Conservation (phyloP, 2,888 invertebrate genomes). For the Acleris emargana region DNA sequence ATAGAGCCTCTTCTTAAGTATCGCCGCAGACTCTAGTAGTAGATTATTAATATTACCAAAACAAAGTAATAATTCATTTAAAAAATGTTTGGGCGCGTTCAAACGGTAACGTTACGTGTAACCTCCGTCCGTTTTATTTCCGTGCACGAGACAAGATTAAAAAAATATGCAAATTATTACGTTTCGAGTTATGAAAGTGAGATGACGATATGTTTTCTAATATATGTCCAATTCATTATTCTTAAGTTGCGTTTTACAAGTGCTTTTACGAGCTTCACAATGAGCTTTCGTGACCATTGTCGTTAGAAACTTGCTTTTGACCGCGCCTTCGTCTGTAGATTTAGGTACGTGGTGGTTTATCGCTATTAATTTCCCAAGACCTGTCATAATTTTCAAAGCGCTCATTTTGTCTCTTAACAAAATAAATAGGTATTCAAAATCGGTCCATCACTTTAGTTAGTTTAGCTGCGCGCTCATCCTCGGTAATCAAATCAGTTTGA, state of each 20-base stretch:
- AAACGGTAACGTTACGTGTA: slow-evolving; percentile 21
- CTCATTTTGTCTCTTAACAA: too few relatives aligned
- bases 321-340: too few relatives aligned
- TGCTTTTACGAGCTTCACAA: not conserved
- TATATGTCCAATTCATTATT: slow-evolving; percentile 45
- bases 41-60: not conserved
- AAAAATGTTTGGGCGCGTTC: not conserved
- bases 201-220: slow-evolving; percentile 48
- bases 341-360: too few relatives aligned
- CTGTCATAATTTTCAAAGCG: too few relatives aligned
- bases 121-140: slow-evolving; percentile 8
- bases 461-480: too few relatives aligned
- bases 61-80: not conserved
- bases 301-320: too few relatives aligned
- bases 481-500: too few relatives aligned
- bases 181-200: slow-evolving; percentile 45
- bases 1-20: too few relatives aligned
- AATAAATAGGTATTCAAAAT: too few relatives aligned
- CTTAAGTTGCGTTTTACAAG: slow-evolving; percentile 18
- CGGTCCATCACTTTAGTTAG: too few relatives aligned
- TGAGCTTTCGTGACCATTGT: slow-evolving; percentile 15
- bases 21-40: too few relatives aligned
- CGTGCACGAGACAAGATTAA: slow-evolving; percentile 17
- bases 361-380: too few relatives aligned
- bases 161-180: slow-evolving; percentile 35